These are phyloP conservation scores for Acrocephalus scirpaceus DNA, from an alignment of 2,797 vertebrate species.

Conservation along the genomic window DNA sequence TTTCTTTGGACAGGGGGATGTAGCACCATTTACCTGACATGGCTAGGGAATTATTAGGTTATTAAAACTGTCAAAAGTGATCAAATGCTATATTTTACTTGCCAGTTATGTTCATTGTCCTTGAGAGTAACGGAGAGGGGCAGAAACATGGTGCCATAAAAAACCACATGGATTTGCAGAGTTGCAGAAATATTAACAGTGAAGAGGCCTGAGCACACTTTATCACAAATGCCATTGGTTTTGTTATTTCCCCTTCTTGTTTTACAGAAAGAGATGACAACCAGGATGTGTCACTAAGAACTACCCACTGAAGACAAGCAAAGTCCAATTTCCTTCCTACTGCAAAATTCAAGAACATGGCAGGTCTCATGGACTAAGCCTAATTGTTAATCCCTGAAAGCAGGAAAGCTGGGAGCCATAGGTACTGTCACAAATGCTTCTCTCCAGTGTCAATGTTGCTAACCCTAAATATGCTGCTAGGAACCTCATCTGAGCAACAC, in stretches of 20 bases:
- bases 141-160: background rate
- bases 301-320: background rate
- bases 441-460: constrained; percentile 15
- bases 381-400: background rate
- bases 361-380: background rate
- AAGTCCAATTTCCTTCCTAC: constrained; percentile 18
- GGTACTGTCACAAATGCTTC: background rate
- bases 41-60: background rate
- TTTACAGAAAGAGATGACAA: constrained; percentile 84
- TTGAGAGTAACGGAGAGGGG: background rate
- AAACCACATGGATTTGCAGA: background rate
- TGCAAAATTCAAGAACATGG: background rate
- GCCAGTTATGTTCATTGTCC: background rate
- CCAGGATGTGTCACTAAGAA: constrained; percentile 78
- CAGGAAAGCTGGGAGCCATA: background rate
- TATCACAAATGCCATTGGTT: background rate
- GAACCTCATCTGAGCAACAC: background rate
- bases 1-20: background rate
- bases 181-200: background rate
- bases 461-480: constrained; percentile 69
- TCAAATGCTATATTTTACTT: background rate
- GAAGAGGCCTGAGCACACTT: background rate
- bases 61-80: background rate
- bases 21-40: background rate
- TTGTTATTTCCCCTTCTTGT: constrained; percentile 30